Conservation (phyloP, 2,797 vertebrate species). For the Lutjanus argentimaculatus region DNA sequence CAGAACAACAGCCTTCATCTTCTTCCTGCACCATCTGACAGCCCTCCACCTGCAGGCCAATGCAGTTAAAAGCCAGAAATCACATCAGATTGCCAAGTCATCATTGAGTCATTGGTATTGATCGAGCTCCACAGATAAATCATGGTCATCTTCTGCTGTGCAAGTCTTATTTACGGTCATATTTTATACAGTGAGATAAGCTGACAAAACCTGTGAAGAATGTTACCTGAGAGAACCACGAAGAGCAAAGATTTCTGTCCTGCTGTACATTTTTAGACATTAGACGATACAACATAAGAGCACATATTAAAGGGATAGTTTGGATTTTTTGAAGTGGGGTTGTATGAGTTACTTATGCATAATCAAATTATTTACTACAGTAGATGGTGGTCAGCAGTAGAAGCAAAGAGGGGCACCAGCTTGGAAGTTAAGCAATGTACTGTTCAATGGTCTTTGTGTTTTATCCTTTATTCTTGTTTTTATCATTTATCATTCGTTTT, state of each 20-base stretch:
- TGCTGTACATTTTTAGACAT: neutral
- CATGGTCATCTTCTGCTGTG: neutral
- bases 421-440: no score
- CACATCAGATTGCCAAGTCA: slow-evolving; percentile 20
- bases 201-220: neutral
- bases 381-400: no score
- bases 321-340: no score
- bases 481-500: no score
- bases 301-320: no score
- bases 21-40: neutral
- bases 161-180: neutral
- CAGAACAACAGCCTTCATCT: slow-evolving; percentile 2
- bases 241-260: neutral
- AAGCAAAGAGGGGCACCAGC: no score
- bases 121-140: slow-evolving; percentile 17
- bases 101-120: slow-evolving; percentile 19
- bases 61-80: slow-evolving; percentile 14
- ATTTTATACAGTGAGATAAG: slow-evolving; percentile 8
- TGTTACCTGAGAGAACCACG: neutral
- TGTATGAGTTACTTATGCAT: no score
- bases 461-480: no score
- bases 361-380: no score
- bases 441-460: no score
- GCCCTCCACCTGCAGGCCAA: neutral
- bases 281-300: neutral